Evolutionary conservation across 2,888 invertebrate species (phyloP).

Genomic region (Drosophila diplacantha): DNA sequence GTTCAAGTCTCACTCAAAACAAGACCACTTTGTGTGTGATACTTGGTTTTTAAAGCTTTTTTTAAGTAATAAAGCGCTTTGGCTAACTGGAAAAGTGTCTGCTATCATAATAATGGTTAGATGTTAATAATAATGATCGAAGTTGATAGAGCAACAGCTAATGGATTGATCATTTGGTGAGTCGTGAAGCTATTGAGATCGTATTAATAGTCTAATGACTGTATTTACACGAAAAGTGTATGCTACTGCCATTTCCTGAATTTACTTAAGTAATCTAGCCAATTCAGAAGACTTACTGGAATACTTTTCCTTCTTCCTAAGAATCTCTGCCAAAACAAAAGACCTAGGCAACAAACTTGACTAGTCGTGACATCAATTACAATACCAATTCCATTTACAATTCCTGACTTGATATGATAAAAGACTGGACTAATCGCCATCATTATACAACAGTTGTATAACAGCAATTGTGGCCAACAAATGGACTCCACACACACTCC

Average conservation of each 20-base stretch:
- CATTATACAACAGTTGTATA: slow-evolving; percentile 65
- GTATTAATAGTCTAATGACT: background rate
- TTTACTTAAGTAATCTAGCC: background rate
- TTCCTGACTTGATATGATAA: slow-evolving; percentile 23
- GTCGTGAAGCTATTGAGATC: too few species aligned
- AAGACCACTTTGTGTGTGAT: background rate
- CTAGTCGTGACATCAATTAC: slow-evolving; percentile 21
- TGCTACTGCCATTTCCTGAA: background rate
- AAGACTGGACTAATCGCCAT: slow-evolving; percentile 38
- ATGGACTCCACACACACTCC: slow-evolving; percentile 12
- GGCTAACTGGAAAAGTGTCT: background rate
- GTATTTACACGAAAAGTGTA: background rate
- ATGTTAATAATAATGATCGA: slow-evolving; percentile 16
- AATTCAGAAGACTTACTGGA: background rate
- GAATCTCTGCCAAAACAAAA: slow-evolving; percentile 39
- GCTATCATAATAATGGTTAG: slow-evolving; percentile 2
- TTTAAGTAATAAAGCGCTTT: background rate
- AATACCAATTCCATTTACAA: slow-evolving; percentile 10
- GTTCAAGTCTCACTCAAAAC: background rate
- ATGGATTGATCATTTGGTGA: slow-evolving; percentile 1
- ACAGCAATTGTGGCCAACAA: slow-evolving; percentile 42
- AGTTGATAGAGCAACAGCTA: background rate
- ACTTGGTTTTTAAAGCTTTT: background rate
- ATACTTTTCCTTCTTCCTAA: background rate
- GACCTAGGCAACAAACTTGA: slow-evolving; percentile 54